These are phyloP conservation scores for Eudemis profundana DNA, from an alignment of 2,888 invertebrate genomes.

Conservation along the genomic window DNA sequence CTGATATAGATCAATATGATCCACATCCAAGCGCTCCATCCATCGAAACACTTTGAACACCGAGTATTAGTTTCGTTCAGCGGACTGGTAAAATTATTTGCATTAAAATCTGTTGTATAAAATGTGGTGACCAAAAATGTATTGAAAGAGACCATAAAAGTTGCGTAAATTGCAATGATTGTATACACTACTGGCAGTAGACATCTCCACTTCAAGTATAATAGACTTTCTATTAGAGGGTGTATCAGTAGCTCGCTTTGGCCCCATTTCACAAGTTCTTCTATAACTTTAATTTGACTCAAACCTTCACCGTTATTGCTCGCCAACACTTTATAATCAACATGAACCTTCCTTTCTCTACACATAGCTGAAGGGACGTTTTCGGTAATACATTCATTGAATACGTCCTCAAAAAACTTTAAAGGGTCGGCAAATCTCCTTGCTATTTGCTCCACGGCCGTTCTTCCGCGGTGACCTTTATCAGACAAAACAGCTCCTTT, in stretches of 20 bases:
- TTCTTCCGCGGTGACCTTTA: neutral
- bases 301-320: neutral
- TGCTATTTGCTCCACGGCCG: conserved; percentile 11
- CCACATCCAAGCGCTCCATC: neutral
- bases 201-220: neutral
- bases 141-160: conserved; percentile 12
- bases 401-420: conserved; percentile 11
- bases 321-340: conserved; percentile 1
- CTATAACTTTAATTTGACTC: conserved; percentile 17
- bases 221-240: conserved; percentile 4
- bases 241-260: conserved; percentile 16
- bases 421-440: neutral
- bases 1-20: neutral
- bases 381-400: conserved; percentile 15
- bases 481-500: neutral
- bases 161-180: conserved; percentile 8
- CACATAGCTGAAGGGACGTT: neutral
- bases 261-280: conserved; percentile 24
- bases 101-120: neutral
- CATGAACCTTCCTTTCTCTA: neutral
- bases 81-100: neutral
- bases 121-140: conserved; percentile 1
- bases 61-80: neutral
- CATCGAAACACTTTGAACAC: neutral
- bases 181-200: neutral